A percentile compares a stretch with the other conserved stretches of the same genome.
Evolutionary conservation across 2,888 invertebrate genomes (phyloP).

Genomic region (Ennomos erosarius): DNA sequence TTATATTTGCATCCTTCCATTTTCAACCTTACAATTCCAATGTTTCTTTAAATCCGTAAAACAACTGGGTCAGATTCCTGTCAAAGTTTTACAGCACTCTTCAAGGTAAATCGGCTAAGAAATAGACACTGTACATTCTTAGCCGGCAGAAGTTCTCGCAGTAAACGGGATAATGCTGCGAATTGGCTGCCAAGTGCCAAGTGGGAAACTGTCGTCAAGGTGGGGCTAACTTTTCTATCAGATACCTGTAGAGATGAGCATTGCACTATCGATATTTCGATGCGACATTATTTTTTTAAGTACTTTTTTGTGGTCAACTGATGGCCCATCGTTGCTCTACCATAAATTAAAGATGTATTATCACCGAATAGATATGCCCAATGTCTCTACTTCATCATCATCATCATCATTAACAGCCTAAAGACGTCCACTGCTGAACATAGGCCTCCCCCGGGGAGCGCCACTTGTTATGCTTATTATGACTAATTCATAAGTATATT

Average conservation of each 20-base stretch:
- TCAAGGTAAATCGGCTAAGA: conserved; percentile 40
- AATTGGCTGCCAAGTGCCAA: conserved; percentile 50
- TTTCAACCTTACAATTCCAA: conserved; percentile 16
- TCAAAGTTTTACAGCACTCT: conserved; percentile 35
- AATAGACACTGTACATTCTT: conserved; percentile 26
- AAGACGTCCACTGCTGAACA: no score
- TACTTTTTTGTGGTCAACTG: no score
- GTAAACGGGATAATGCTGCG: conserved; percentile 32
- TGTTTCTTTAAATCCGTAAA: conserved; percentile 18
- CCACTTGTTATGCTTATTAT: no score
- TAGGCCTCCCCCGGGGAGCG: no score
- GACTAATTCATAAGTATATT: no score
- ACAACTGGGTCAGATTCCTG: conserved; percentile 34
- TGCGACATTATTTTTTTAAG: background rate
- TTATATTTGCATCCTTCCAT: background rate
- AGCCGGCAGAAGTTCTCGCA: conserved; percentile 24
- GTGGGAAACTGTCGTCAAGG: conserved; percentile 71
- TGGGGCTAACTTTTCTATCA: conserved; percentile 64
- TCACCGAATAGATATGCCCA: no score
- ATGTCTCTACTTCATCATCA: no score
- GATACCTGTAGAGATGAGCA: conserved; percentile 53
- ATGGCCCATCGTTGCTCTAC: no score
- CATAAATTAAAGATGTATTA: no score
- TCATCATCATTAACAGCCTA: no score
- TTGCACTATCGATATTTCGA: conserved; percentile 43